Evolutionary conservation across 2,888 invertebrate genomes (phyloP).

Genomic region (Neoscelio sp.): DNA sequence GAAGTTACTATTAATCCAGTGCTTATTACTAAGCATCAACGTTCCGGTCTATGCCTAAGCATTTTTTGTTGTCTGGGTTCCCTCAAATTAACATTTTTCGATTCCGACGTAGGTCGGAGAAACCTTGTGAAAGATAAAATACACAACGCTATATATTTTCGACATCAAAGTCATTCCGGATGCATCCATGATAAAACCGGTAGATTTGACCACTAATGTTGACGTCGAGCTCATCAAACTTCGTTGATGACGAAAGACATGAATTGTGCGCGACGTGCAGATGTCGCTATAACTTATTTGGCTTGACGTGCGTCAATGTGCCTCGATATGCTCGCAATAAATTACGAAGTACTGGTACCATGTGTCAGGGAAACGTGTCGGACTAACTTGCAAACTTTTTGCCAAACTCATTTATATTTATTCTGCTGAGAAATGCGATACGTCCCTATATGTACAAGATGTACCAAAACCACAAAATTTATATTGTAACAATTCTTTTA

Average conservation of each 20-base stretch:
- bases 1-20: no score
- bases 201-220: conserved; percentile 61
- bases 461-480: conserved; percentile 3
- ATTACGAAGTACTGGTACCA: conserved; percentile 50
- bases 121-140: conserved; percentile 47
- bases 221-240: conserved; percentile 61
- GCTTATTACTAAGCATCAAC: no score
- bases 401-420: conserved; percentile 61
- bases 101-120: conserved; percentile 52
- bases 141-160: conserved; percentile 39
- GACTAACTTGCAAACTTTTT: conserved; percentile 59
- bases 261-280: conserved; percentile 58
- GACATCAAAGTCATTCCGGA: conserved; percentile 28
- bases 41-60: no score
- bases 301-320: conserved; percentile 60
- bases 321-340: conserved; percentile 63
- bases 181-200: conserved; percentile 53
- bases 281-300: conserved; percentile 65
- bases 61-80: no score
- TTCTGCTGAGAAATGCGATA: conserved; percentile 57
- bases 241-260: conserved; percentile 63
- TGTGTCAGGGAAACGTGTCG: conserved; percentile 58
- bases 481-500: no score
- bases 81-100: conserved; percentile 56
- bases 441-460: conserved; percentile 5